These are phyloP conservation scores for Akabosia matsudoensis DNA, from an alignment of 1,140 invertebrate species.

Conservation along the genomic window DNA sequence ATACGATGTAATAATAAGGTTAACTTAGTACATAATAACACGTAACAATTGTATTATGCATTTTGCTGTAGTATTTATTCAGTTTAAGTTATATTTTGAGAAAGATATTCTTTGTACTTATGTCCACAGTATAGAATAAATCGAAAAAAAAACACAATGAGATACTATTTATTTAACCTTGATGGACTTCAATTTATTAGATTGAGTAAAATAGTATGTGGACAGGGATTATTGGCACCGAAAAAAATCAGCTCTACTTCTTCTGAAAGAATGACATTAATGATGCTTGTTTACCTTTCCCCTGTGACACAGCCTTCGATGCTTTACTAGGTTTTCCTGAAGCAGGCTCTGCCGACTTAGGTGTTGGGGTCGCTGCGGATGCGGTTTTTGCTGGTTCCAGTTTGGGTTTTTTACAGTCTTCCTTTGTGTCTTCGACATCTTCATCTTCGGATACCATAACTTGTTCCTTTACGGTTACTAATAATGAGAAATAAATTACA, in stretches of 20 bases:
- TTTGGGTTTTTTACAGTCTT: neutral
- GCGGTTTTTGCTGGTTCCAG: neutral
- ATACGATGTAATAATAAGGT: too few species aligned
- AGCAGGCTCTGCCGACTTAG: neutral
- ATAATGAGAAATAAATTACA: conserved; percentile 1
- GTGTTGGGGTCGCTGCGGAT: conserved; percentile 1
- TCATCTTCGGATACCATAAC: conserved; percentile 32
- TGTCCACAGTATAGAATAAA: neutral
- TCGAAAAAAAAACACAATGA: neutral
- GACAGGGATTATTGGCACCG: neutral
- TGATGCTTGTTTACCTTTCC: conserved; percentile 40
- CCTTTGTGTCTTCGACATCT: neutral
- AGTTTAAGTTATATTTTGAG: neutral
- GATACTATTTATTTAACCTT: too few species aligned
- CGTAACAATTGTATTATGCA: neutral
- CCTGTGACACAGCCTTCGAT: neutral
- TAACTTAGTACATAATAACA: too few species aligned
- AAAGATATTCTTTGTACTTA: neutral
- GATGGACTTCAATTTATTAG: too few species aligned
- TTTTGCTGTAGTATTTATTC: neutral
- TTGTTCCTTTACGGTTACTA: conserved; percentile 27
- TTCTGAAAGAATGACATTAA: conserved; percentile 44
- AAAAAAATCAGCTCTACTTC: conserved; percentile 19
- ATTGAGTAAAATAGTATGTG: neutral
- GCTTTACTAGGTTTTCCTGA: neutral